Conservation (phyloP, 2,888 invertebrate species). For the Tinea pellionella region DNA sequence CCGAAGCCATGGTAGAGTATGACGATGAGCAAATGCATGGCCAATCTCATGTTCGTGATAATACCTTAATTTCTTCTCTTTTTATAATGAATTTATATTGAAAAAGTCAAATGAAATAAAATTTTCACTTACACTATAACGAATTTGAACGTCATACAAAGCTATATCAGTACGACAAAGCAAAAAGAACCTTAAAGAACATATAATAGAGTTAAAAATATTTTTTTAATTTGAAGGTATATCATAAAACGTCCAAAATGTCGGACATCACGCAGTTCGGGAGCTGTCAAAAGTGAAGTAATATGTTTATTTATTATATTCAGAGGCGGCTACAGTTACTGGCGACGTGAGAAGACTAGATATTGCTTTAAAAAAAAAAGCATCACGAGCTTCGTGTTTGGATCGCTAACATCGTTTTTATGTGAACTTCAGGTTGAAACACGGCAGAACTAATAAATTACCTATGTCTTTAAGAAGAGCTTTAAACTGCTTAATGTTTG, state of each 20-base stretch:
- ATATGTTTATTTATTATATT: slow-evolving; percentile 54
- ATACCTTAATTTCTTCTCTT: too few relatives aligned
- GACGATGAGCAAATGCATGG: too few relatives aligned
- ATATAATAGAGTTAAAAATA: too few relatives aligned
- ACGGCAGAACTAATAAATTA: too few relatives aligned
- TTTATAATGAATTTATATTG: too few relatives aligned
- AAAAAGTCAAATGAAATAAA: background rate
- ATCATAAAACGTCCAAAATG: slow-evolving; percentile 21
- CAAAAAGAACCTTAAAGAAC: background rate
- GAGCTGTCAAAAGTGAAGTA: slow-evolving; percentile 54
- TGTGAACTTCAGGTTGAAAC: too few relatives aligned
- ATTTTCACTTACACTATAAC: background rate
- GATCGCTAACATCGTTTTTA: background rate
- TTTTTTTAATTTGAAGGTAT: background rate
- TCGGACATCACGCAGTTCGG: slow-evolving; percentile 48
- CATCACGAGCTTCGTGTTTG: background rate
- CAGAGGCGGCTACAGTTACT: slow-evolving; percentile 28
- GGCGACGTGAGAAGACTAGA: slow-evolving; percentile 41
- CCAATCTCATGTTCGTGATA: too few relatives aligned
- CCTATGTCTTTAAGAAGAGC: too few relatives aligned
- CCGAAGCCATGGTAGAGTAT: too few relatives aligned
- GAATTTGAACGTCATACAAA: background rate
- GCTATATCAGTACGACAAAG: background rate
- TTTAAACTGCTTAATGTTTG: too few relatives aligned
- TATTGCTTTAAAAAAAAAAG: slow-evolving; percentile 6